These are phyloP conservation scores for Craterocephalus amniculus DNA, from an alignment of 2,797 vertebrate genomes.

Conservation along the genomic window DNA sequence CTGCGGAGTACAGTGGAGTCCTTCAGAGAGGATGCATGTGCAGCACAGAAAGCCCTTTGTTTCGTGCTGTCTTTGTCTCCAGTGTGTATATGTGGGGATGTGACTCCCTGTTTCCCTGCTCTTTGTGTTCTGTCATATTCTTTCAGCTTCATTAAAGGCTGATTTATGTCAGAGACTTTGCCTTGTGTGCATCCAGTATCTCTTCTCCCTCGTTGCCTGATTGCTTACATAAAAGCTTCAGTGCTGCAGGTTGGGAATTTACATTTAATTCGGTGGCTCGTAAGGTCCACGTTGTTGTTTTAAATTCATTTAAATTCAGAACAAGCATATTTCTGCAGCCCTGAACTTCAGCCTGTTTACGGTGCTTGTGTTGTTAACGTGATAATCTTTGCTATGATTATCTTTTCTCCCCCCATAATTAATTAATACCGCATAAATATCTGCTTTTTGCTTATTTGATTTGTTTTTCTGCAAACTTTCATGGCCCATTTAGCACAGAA, in stretches of 20 bases:
- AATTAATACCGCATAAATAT: no score
- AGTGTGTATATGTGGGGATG: conserved; percentile 41
- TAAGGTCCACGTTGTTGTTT: neutral
- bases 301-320: neutral
- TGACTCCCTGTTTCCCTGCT: conserved; percentile 30
- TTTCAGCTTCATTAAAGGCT: conserved; percentile 72
- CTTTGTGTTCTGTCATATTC: conserved; percentile 71
- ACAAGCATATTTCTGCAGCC: no score
- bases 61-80: conserved; percentile 59
- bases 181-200: conserved; percentile 28
- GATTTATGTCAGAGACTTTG: conserved; percentile 59
- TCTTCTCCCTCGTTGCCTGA: neutral
- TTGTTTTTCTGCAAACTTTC: no score
- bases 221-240: neutral
- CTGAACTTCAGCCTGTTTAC: no score
- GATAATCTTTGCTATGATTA: no score
- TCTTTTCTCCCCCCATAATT: no score
- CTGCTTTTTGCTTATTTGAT: no score
- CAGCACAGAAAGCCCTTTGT: conserved; percentile 78
- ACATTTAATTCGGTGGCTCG: neutral
- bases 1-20: conserved; percentile 70
- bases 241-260: neutral
- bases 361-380: no score
- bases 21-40: conserved; percentile 64
- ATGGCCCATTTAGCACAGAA: no score